These are phyloP conservation scores for Arnoldichthys spilopterus DNA, from an alignment of 2,797 vertebrate genomes.

Conservation along the genomic window DNA sequence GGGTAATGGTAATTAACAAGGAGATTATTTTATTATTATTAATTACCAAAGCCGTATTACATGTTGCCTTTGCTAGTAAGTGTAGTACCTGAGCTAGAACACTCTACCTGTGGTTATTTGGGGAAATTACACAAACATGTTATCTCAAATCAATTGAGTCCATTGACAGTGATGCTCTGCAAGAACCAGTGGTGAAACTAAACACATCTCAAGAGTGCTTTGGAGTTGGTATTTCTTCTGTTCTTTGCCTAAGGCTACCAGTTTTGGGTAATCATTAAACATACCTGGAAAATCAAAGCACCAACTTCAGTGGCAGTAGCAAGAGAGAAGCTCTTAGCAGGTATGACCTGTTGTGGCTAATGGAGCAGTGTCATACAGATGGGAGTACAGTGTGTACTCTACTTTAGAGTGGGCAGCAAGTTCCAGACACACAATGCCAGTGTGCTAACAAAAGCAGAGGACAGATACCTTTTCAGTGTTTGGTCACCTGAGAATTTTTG, in stretches of 20 bases:
- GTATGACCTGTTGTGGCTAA: slow-evolving; percentile 49
- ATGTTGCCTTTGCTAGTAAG: no score
- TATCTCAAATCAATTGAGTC: not conserved
- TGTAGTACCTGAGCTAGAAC: no score
- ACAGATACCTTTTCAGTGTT: slow-evolving; percentile 6
- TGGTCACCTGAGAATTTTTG: not conserved
- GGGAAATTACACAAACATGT: not conserved
- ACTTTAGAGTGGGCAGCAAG: slow-evolving; percentile 11
- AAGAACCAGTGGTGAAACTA: not conserved
- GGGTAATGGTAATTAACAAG: no score
- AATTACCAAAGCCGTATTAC: no score
- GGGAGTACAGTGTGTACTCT: slow-evolving; percentile 58
- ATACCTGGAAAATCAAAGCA: slow-evolving; percentile 20
- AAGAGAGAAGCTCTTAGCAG: slow-evolving; percentile 41
- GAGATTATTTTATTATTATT: no score
- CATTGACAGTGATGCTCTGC: not conserved
- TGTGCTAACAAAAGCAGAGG: not conserved
- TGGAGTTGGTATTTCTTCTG: not conserved
- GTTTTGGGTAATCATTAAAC: slow-evolving; percentile 33
- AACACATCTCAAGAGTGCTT: not conserved
- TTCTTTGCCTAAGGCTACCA: not conserved
- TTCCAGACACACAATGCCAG: slow-evolving; percentile 10
- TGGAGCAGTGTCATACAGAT: slow-evolving; percentile 43
- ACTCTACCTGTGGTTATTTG: not conserved
- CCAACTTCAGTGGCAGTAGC: slow-evolving; percentile 19